Evolutionary conservation across 2,888 invertebrate species (phyloP), one percentile per base, ranked within the genome.

Genomic region (Nemurella pictetii): DNA sequence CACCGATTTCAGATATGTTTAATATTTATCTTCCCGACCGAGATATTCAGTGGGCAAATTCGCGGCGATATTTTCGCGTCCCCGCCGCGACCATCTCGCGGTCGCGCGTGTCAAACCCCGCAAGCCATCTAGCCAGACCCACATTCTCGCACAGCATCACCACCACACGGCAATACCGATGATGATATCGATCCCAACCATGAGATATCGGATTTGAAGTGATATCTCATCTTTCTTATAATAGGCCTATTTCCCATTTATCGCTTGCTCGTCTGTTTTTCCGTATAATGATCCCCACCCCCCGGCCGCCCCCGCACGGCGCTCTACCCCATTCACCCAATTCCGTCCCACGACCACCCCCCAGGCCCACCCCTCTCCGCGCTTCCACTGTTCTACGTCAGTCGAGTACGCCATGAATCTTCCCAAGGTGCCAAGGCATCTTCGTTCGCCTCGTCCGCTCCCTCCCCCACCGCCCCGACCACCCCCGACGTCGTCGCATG

Each of bases 221-320:
- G 78, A n/a, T 30, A 78, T 28, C 78, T 78, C 30, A 78, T 28
- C 78, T 78, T 78, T 78, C 55, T 55, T 55, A 55, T 55, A 55
- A 55, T 55, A 55, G 55, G 55, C 55, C 55, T 55, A 55, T 78
- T 29, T 30, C 78, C 78, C 78, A 78, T 78, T 78, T 78, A 78
- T 78, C 78, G 78, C 78, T 30, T 29, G 30, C 29, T 78, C 78
- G 78, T 78, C 78, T 78, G 28, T 78, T 78, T 55, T 55, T 55
- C 55, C 55, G 55, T 78, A 78, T 78, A 78, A 78, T 78, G 78
- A 78, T 78, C 78, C 78, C 27, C 78, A 27, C 28, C 20, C 78
- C 30, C 78, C 20, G 74, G 74, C 29, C 78, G n/a, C 29, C 78
- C 77, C 74, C 7, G 7, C 27, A 28, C 26, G 78, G 20, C 15